Conservation (phyloP, 2,797 vertebrate genomes). For the Fringilla coelebs region DNA sequence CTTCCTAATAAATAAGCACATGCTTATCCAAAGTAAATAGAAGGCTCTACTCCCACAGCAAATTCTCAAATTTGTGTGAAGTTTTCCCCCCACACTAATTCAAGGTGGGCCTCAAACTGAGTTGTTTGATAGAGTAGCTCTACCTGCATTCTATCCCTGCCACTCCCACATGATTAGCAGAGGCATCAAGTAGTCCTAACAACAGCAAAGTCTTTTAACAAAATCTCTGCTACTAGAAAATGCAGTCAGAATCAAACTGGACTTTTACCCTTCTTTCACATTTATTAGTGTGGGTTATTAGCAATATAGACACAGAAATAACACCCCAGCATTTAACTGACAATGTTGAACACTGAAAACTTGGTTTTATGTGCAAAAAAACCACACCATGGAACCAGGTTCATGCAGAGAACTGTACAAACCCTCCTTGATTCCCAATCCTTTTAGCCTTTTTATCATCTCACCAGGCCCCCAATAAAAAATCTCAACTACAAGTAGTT, state of each 20-base stretch:
- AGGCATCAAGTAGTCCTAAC: neutral
- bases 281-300: neutral
- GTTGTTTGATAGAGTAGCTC: neutral
- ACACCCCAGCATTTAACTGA: neutral
- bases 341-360: neutral
- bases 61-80: neutral
- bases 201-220: neutral
- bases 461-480: neutral
- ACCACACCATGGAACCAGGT: neutral
- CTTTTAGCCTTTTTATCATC: neutral
- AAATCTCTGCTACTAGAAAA: neutral
- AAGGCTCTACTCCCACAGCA: neutral
- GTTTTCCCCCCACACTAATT: neutral
- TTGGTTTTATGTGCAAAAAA: neutral
- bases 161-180: neutral
- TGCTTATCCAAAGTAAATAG: neutral
- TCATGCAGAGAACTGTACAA: neutral
- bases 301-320: neutral
- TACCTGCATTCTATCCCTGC: neutral
- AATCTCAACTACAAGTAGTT: neutral
- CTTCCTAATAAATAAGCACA: neutral
- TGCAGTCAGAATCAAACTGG: neutral
- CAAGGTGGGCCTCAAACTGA: neutral
- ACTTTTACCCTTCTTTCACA: neutral
- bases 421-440: neutral